These are phyloP conservation scores for Xenops minutus DNA, from an alignment of 2,797 vertebrate species.

Conservation along the genomic window DNA sequence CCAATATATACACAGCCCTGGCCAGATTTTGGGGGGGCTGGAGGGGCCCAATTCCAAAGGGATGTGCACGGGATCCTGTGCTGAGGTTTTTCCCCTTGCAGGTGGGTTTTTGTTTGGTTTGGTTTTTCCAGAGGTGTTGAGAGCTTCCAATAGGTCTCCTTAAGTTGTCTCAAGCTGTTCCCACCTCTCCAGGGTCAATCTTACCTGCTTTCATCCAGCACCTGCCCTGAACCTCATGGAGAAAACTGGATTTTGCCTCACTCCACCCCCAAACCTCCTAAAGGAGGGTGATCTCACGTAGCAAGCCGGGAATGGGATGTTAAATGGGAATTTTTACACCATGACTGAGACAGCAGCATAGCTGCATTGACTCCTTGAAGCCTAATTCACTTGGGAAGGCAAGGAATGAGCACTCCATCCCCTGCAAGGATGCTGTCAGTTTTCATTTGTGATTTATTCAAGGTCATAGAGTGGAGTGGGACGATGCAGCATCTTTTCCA, in stretches of 20 bases:
- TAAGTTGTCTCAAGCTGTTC: background rate
- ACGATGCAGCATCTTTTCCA: background rate
- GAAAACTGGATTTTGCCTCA: background rate
- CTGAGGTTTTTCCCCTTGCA: background rate
- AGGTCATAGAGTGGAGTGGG: background rate
- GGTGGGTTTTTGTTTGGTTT: background rate
- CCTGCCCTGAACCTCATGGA: background rate
- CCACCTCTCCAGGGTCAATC: fast-evolving
- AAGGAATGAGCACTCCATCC: background rate
- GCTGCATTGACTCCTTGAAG: fast-evolving
- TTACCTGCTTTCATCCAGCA: background rate
- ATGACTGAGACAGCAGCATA: fast-evolving
- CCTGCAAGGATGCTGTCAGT: fast-evolving
- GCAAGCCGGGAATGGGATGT: background rate
- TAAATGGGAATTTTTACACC: background rate
- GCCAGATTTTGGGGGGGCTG: background rate
- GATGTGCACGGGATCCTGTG: background rate
- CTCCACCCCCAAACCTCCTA: background rate
- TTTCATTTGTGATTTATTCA: background rate
- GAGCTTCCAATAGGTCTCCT: background rate
- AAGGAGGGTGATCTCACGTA: fast-evolving
- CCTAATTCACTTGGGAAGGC: background rate
- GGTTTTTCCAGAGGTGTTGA: background rate
- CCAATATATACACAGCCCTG: background rate
- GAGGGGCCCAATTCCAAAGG: background rate